These are phyloP conservation scores for Phycodurus eques DNA, from an alignment of 2,113 vertebrate species.

Conservation along the genomic window DNA sequence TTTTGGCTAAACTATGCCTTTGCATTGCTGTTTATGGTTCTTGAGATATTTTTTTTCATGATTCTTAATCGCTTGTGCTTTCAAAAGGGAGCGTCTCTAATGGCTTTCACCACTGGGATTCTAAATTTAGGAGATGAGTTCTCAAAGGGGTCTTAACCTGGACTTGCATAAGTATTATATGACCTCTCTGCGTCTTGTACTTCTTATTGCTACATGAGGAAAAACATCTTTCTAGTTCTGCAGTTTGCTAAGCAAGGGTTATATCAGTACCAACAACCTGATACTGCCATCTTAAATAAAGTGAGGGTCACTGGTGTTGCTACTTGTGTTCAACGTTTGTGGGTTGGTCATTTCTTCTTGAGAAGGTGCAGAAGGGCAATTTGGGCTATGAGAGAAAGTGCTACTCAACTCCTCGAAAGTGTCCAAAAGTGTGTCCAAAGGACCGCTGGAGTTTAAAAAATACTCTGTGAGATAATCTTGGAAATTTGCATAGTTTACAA, in stretches of 20 bases:
- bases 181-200: slow-evolving; percentile 71
- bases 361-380: slow-evolving; percentile 63
- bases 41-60: slow-evolving; percentile 66
- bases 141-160: slow-evolving; percentile 77
- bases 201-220: slow-evolving; percentile 74
- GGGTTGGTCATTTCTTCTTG: slow-evolving; percentile 74
- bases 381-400: slow-evolving; percentile 57
- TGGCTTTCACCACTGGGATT: slow-evolving; percentile 85
- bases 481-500: slow-evolving; percentile 40
- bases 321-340: slow-evolving; percentile 83
- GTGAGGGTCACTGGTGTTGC: slow-evolving; percentile 78
- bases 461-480: slow-evolving; percentile 27
- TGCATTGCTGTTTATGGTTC: slow-evolving; percentile 75
- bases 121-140: slow-evolving; percentile 79
- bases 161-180: slow-evolving; percentile 82
- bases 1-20: slow-evolving; percentile 65
- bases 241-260: slow-evolving; percentile 65
- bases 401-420: slow-evolving; percentile 63
- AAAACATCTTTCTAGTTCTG: slow-evolving; percentile 72
- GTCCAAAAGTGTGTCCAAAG: slow-evolving; percentile 58
- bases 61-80: slow-evolving; percentile 62
- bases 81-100: slow-evolving; percentile 66
- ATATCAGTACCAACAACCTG: slow-evolving; percentile 17
- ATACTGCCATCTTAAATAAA: slow-evolving; percentile 67
- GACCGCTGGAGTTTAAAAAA: slow-evolving; percentile 48